Percentiles rank a stretch among this genome's conserved stretches.
These are phyloP conservation scores for Aphidoletes aphidimyza DNA, from an alignment of 2,888 invertebrate species.

Conservation along the genomic window DNA sequence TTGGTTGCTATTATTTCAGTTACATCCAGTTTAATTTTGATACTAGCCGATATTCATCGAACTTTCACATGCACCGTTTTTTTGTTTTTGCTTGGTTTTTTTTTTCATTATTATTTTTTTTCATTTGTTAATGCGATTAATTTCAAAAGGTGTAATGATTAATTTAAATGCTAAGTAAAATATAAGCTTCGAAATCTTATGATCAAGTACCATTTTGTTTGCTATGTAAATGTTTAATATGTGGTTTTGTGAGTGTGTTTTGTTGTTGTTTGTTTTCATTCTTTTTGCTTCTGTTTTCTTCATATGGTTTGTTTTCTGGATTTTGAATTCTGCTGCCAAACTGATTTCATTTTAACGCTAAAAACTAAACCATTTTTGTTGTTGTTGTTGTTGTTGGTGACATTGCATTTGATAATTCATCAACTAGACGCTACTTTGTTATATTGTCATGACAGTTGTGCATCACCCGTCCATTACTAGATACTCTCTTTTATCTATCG, in stretches of 20 bases:
- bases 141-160: background rate
- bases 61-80: background rate
- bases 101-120: too few relatives aligned
- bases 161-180: slow-evolving; percentile 22
- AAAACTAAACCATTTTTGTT: background rate
- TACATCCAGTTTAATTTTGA: background rate
- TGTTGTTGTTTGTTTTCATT: background rate
- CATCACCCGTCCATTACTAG: background rate
- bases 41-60: background rate
- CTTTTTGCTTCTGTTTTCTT: background rate
- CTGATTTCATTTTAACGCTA: too few relatives aligned
- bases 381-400: too few relatives aligned
- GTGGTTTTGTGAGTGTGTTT: background rate
- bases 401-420: background rate
- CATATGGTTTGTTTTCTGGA: background rate
- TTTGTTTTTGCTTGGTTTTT: background rate
- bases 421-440: too few relatives aligned
- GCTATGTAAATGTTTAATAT: too few relatives aligned
- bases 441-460: slow-evolving; percentile 1
- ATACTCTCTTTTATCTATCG: background rate
- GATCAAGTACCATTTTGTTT: background rate
- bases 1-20: background rate
- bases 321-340: background rate
- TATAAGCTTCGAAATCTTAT: slow-evolving; percentile 18
- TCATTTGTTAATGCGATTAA: slow-evolving; percentile 34